Conservation (phyloP, 1,140 invertebrate genomes). For the Drosophila azteca region DNA sequence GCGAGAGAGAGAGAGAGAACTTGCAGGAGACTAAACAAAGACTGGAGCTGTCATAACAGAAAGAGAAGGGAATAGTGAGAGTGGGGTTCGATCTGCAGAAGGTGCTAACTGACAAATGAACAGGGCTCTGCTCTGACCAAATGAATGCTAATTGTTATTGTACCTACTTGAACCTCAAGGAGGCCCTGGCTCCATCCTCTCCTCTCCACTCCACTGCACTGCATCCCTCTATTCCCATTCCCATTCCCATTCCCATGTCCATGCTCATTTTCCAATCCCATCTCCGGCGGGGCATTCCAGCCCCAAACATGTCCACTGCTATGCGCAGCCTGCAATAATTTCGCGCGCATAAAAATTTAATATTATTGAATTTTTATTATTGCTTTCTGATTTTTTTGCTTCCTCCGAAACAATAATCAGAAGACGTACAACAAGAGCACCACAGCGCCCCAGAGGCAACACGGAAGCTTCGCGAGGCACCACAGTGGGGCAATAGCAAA, state of each 20-base stretch:
- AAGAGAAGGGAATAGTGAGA: constrained; percentile 3
- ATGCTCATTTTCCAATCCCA: constrained; percentile 12
- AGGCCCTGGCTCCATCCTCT: no score
- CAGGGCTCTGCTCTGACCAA: constrained; percentile 3
- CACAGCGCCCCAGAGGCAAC: constrained; percentile 32
- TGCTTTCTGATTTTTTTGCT: constrained; percentile 14
- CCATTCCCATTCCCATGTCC: background rate
- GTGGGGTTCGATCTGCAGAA: constrained; percentile 14
- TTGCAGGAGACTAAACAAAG: constrained; percentile 34
- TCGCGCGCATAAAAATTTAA: constrained; percentile 73
- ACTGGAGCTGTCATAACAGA: constrained; percentile 61
- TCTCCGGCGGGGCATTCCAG: no score
- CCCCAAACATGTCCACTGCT: constrained; percentile 38
- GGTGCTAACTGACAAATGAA: constrained; percentile 45
- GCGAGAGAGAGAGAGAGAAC: background rate
- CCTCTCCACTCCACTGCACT: background rate
- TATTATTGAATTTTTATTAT: constrained; percentile 77
- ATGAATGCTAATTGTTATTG: constrained; percentile 72
- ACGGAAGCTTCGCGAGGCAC: constrained; percentile 22
- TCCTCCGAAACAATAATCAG: constrained; percentile 33
- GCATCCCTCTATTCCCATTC: no score
- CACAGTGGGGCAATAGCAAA: constrained; percentile 11
- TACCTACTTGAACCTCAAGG: constrained; percentile 37
- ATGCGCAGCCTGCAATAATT: constrained; percentile 55
- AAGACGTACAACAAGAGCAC: constrained; percentile 31